Conservation (phyloP, 2,888 invertebrate genomes). For the Apodemia duryi region DNA sequence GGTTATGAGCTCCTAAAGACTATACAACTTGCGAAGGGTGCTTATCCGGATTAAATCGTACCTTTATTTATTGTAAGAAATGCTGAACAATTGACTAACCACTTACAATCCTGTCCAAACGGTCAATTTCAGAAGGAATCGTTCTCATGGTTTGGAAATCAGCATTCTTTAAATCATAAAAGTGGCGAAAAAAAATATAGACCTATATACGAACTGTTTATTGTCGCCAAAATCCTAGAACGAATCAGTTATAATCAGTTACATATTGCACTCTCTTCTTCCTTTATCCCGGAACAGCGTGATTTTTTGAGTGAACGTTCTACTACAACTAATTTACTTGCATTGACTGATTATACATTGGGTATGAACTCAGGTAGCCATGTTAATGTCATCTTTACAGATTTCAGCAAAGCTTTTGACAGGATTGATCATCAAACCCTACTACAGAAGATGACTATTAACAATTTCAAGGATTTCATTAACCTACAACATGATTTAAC, state of each 20-base stretch:
- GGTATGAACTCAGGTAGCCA: too few species aligned
- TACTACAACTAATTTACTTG: too few species aligned
- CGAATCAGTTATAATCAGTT: neutral
- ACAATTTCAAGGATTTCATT: too few species aligned
- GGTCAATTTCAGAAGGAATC: neutral
- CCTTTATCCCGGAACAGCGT: neutral
- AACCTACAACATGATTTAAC: too few species aligned
- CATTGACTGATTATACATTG: too few species aligned
- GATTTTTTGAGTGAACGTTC: too few species aligned
- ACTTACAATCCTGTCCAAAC: neutral
- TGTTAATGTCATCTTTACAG: neutral
- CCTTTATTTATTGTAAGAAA: neutral
- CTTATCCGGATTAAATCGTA: constrained; percentile 2
- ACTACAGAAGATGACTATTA: too few species aligned
- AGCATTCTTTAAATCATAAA: constrained; percentile 11
- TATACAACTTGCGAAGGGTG: neutral
- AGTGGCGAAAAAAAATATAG: constrained; percentile 2
- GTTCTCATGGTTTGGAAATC: constrained; percentile 1
- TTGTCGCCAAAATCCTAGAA: neutral
- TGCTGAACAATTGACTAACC: neutral
- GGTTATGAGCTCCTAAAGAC: neutral
- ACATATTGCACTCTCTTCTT: neutral
- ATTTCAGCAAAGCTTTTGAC: too few species aligned
- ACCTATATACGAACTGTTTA: neutral
- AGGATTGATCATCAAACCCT: too few species aligned